phyloP scores from a whole-genome alignment of 2,888 invertebrate genomes.

The Matsumyia berberina region DNA sequence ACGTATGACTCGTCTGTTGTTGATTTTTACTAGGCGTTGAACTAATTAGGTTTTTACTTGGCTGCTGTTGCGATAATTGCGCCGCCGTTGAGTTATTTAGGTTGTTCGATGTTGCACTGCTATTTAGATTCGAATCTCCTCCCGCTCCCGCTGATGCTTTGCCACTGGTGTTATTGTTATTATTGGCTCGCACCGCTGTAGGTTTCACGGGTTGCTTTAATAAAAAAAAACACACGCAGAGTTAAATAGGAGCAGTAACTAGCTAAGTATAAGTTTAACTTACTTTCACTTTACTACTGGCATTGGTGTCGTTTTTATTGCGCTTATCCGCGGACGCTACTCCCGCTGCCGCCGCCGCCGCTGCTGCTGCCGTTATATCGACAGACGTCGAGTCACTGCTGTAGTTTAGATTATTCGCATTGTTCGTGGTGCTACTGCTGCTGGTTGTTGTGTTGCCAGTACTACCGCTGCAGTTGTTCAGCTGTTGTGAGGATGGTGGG shows the following conservation, averaged over 20 bases:
- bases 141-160: constrained; percentile 84
- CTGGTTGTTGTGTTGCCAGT: constrained; percentile 78
- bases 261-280: constrained; percentile 72
- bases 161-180: constrained; percentile 82
- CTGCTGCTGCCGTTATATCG: constrained; percentile 81
- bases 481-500: constrained; percentile 81
- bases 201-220: constrained; percentile 92
- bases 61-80: constrained; percentile 74
- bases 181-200: constrained; percentile 90
- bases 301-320: constrained; percentile 84
- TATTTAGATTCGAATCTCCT: constrained; percentile 83
- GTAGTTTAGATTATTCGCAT: constrained; percentile 87
- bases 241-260: constrained; percentile 2
- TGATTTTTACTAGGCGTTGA: constrained; percentile 84
- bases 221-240: constrained; percentile 77
- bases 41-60: constrained; percentile 81
- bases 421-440: constrained; percentile 77
- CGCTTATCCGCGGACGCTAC: constrained; percentile 86
- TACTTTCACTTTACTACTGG: constrained; percentile 84
- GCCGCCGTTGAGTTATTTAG: constrained; percentile 82
- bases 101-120: constrained; percentile 76
- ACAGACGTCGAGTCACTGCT: constrained; percentile 88
- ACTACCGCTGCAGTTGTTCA: constrained; percentile 79
- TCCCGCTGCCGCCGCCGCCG: constrained; percentile 81
- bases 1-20: constrained; percentile 81